Evolutionary conservation across 2,113 vertebrate species (phyloP).

Genomic region (Australoheros scitulus): DNA sequence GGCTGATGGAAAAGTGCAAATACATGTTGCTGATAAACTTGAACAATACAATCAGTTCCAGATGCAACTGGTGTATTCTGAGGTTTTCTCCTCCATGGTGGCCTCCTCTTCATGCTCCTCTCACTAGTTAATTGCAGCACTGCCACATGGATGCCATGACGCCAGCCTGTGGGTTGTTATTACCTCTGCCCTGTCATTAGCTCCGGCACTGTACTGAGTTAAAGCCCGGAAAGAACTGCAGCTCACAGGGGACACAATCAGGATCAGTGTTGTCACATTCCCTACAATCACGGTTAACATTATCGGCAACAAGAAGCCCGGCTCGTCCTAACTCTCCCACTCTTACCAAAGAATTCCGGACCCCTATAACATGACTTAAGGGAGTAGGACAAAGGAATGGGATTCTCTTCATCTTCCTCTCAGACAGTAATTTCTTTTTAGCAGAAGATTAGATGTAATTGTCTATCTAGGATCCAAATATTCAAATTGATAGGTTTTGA

Average conservation of each 20-base stretch:
- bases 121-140: slow-evolving; percentile 67
- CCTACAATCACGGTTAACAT: slow-evolving; percentile 65
- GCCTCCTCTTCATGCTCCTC: slow-evolving; percentile 48
- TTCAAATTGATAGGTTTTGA: not conserved
- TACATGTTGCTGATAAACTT: not conserved
- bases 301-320: slow-evolving; percentile 7
- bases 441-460: not conserved
- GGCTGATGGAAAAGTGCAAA: slow-evolving; percentile 5
- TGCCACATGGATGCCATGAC: slow-evolving; percentile 63
- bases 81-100: slow-evolving; percentile 38
- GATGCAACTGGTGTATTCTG: slow-evolving; percentile 19
- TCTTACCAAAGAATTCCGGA: not conserved
- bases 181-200: slow-evolving; percentile 76
- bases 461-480: not conserved
- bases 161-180: slow-evolving; percentile 67
- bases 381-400: not conserved
- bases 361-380: not conserved
- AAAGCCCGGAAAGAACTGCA: slow-evolving; percentile 63
- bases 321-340: not conserved
- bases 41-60: slow-evolving; percentile 23
- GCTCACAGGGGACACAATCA: slow-evolving; percentile 60
- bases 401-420: not conserved
- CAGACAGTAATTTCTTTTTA: not conserved
- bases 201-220: slow-evolving; percentile 47
- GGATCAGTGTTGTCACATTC: slow-evolving; percentile 63